phyloP scores from a whole-genome alignment of 2,797 vertebrate species.

The Schizopygopsis pylzovi region DNA sequence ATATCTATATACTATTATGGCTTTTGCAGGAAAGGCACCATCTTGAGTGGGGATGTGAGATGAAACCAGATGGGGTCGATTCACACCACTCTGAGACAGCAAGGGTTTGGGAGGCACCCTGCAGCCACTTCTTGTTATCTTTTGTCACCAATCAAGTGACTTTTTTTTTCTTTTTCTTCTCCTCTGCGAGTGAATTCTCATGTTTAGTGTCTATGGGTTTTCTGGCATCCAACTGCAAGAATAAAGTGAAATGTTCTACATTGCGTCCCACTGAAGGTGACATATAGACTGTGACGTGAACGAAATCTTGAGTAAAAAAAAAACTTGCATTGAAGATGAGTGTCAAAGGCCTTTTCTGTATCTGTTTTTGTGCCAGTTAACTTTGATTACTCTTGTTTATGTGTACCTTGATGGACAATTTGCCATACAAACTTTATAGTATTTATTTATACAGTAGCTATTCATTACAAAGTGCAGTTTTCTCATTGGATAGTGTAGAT shows the following conservation, averaged over 20 bases:
- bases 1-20: constrained; percentile 70
- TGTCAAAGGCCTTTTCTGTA: not conserved
- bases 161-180: constrained; percentile 59
- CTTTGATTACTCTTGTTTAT: not conserved
- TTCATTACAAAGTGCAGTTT: not conserved
- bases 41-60: constrained; percentile 77
- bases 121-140: constrained; percentile 86
- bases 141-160: constrained; percentile 86
- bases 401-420: not conserved
- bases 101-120: constrained; percentile 82
- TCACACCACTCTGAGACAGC: constrained; percentile 83
- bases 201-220: constrained; percentile 62
- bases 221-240: constrained; percentile 50
- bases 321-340: constrained; percentile 15
- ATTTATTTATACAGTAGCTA: not conserved
- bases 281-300: constrained; percentile 49
- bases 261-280: constrained; percentile 52
- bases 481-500: not conserved
- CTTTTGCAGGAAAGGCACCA: constrained; percentile 70
- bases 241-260: constrained; percentile 50
- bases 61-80: constrained; percentile 84
- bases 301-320: not conserved
- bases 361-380: not conserved
- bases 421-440: not conserved
- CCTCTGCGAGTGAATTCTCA: constrained; percentile 59